Percentiles rank a stretch among this genome's conserved stretches.
phyloP scores from a whole-genome alignment of 2,888 invertebrate genomes.

The Euclidia mi region DNA sequence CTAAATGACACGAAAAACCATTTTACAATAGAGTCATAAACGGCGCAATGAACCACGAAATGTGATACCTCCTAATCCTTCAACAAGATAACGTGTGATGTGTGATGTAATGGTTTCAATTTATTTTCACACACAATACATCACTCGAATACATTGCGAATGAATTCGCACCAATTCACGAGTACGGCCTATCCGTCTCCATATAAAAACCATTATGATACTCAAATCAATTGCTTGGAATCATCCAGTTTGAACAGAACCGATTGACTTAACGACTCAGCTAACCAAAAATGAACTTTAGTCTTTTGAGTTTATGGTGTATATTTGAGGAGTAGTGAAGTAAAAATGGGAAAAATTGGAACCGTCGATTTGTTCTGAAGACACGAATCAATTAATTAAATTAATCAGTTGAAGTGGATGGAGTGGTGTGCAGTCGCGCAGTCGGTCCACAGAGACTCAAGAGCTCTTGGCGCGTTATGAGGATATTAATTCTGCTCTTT shows the following conservation, averaged over 20 bases:
- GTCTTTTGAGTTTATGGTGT: conserved; percentile 23
- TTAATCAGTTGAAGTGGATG: conserved; percentile 66
- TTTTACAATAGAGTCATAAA: too few relatives aligned
- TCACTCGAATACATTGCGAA: conserved; percentile 18
- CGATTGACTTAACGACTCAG: conserved; percentile 29
- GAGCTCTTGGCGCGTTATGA: conserved; percentile 30
- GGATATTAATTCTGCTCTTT: conserved; percentile 51
- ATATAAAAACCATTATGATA: conserved; percentile 67
- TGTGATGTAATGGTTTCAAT: background rate
- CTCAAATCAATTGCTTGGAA: conserved; percentile 66
- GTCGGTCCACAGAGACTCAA: conserved; percentile 34
- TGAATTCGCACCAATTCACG: conserved; percentile 47
- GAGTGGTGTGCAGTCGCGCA: conserved; percentile 52
- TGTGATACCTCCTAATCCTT: too few relatives aligned
- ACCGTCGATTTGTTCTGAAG: conserved; percentile 56
- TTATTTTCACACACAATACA: background rate
- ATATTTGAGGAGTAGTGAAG: conserved; percentile 27
- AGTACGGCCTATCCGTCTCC: conserved; percentile 58
- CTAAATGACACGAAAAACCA: too few relatives aligned
- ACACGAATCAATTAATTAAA: conserved; percentile 77
- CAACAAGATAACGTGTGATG: background rate
- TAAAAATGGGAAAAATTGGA: conserved; percentile 40
- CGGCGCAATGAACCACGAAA: too few relatives aligned
- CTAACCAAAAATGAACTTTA: conserved; percentile 42
- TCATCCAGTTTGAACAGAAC: conserved; percentile 52